phyloP scores from a whole-genome alignment of 2,113 vertebrate genomes.

The Xiphophorus hellerii region DNA sequence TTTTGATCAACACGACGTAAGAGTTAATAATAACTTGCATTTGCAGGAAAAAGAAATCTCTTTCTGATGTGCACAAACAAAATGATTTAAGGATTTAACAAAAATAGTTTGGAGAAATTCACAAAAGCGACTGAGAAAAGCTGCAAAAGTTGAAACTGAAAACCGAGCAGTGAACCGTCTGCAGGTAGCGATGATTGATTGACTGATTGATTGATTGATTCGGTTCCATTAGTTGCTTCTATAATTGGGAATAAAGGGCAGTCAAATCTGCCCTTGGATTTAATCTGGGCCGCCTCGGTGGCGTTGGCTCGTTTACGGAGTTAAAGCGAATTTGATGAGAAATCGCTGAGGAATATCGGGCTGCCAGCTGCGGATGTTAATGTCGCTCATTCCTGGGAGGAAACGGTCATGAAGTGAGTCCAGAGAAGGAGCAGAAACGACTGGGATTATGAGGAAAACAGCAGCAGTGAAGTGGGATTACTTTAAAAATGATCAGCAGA shows the following conservation, averaged over 20 bases:
- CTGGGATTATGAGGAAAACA: constrained; percentile 7
- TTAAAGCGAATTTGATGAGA: constrained; percentile 19
- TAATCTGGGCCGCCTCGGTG: neutral
- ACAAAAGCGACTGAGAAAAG: too few relatives aligned
- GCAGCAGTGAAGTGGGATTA: neutral
- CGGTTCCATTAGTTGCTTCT: neutral
- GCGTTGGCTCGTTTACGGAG: constrained; percentile 1
- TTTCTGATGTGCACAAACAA: too few relatives aligned
- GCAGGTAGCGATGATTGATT: too few relatives aligned
- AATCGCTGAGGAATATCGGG: neutral
- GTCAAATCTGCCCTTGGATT: neutral
- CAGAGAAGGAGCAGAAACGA: neutral
- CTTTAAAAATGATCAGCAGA: too few relatives aligned
- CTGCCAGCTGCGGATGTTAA: neutral
- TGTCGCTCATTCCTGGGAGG: constrained; percentile 22
- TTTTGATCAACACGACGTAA: too few relatives aligned
- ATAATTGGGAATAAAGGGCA: neutral
- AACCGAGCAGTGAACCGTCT: too few relatives aligned
- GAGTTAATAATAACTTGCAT: too few relatives aligned
- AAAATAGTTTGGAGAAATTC: too few relatives aligned
- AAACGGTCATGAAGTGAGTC: neutral
- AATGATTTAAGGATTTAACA: too few relatives aligned
- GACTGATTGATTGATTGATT: too few relatives aligned
- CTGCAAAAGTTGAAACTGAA: too few relatives aligned
- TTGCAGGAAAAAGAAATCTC: too few relatives aligned